A percentile compares a stretch with the other conserved stretches of the same genome.
phyloP scores from a whole-genome alignment of 2,888 invertebrate genomes.

The Cremastobaeus sp. region DNA sequence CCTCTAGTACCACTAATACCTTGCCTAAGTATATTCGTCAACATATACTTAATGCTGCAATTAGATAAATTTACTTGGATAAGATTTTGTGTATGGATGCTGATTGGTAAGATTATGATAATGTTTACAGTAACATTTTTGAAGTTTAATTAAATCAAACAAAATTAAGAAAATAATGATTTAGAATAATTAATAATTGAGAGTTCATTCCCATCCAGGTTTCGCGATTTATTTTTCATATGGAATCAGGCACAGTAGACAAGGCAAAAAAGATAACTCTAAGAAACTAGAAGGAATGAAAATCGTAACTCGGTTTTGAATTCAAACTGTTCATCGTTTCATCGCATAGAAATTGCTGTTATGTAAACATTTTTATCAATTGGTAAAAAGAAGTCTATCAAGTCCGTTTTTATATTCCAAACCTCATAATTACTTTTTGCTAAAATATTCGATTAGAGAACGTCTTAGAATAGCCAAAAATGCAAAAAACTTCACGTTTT shows the following conservation, averaged over 20 bases:
- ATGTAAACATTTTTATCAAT: not conserved
- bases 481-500: too few relatives aligned
- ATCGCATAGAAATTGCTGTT: not conserved
- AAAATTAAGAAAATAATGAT: not conserved
- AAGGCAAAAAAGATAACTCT: conserved; percentile 78
- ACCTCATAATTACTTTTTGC: too few relatives aligned
- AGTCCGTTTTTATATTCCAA: too few relatives aligned
- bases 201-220: conserved; percentile 80
- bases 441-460: too few relatives aligned
- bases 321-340: not conserved
- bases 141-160: not conserved
- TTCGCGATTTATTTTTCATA: conserved; percentile 92
- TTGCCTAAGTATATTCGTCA: conserved; percentile 90
- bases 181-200: conserved; percentile 5
- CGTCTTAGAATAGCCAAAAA: too few relatives aligned
- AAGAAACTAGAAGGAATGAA: conserved; percentile 19
- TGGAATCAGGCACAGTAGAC: conserved; percentile 87
- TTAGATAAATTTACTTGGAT: conserved; percentile 92
- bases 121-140: not conserved
- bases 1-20: conserved; percentile 92
- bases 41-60: conserved; percentile 94
- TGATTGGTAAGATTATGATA: conserved; percentile 81
- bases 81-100: conserved; percentile 91
- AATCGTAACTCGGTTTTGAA: conserved; percentile 49
- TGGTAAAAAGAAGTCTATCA: too few relatives aligned